phyloP scores from a whole-genome alignment of 2,113 vertebrate genomes.

The Gorsachius goisagi region DNA sequence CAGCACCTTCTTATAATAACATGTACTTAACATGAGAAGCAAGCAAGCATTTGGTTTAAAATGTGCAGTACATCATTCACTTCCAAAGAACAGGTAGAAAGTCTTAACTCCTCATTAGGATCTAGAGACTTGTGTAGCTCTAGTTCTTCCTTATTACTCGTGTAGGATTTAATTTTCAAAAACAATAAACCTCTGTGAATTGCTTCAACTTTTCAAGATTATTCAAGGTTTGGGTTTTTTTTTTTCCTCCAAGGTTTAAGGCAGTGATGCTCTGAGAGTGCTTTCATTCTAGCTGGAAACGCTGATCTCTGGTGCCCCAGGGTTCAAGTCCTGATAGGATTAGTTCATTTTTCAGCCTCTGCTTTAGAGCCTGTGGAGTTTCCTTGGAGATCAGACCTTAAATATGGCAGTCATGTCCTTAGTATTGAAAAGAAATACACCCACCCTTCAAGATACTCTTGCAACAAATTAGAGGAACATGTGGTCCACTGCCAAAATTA shows the following conservation, averaged over 20 bases:
- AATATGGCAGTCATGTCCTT: neutral
- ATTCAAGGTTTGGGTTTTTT: too few species aligned
- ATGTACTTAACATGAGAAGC: neutral
- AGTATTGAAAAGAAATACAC: neutral
- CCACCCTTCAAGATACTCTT: neutral
- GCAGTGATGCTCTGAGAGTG: neutral
- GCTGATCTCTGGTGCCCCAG: neutral
- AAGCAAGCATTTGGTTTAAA: neutral
- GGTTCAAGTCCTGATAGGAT: neutral
- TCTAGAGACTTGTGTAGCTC: neutral
- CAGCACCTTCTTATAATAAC: neutral
- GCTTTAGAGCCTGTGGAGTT: neutral
- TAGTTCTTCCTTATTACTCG: neutral
- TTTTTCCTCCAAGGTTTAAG: neutral
- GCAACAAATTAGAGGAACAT: neutral
- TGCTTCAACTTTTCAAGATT: neutral
- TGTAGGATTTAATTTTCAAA: neutral
- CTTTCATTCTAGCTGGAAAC: neutral
- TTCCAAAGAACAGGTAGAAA: neutral
- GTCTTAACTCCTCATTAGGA: neutral
- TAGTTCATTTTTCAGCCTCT: neutral
- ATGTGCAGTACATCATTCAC: neutral
- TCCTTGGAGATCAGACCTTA: neutral
- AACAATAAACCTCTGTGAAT: neutral
- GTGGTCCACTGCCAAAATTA: neutral